Percentiles rank a stretch among this genome's conserved stretches.
phyloP scores from a whole-genome alignment of 2,888 invertebrate genomes.

The Microctonus hyperodae region DNA sequence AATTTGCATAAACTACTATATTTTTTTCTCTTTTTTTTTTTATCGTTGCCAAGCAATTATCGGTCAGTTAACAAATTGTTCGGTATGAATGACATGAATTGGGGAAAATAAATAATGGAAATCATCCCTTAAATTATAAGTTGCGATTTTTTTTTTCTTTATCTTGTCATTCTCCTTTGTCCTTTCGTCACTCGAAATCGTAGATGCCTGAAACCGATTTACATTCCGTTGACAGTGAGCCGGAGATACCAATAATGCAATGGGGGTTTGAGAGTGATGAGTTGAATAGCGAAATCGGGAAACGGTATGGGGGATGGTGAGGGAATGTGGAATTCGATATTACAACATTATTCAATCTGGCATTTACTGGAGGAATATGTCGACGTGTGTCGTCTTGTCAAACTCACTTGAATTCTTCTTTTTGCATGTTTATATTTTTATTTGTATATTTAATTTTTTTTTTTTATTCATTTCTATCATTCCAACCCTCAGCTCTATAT shows the following conservation, averaged over 20 bases:
- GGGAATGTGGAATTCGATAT: constrained; percentile 54
- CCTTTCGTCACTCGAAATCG: neutral
- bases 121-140: neutral
- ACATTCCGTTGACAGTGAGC: constrained; percentile 38
- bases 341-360: constrained; percentile 54
- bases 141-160: neutral
- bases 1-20: constrained; percentile 27
- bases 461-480: constrained; percentile 18
- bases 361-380: constrained; percentile 35
- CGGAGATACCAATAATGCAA: constrained; percentile 52
- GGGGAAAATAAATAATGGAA: neutral
- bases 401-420: constrained; percentile 18
- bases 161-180: neutral
- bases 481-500: no score
- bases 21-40: neutral
- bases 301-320: constrained; percentile 7
- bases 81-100: neutral
- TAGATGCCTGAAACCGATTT: constrained; percentile 34
- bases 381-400: constrained; percentile 26
- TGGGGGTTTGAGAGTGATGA: neutral
- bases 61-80: neutral
- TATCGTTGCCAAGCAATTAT: constrained; percentile 58
- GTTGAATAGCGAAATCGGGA: neutral
- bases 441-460: constrained; percentile 25
- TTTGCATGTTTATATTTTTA: constrained; percentile 17